Evolutionary conservation across 2,113 vertebrate species (phyloP), one percentile per base, ranked within the genome.

Genomic region (Euleptes europaea): DNA sequence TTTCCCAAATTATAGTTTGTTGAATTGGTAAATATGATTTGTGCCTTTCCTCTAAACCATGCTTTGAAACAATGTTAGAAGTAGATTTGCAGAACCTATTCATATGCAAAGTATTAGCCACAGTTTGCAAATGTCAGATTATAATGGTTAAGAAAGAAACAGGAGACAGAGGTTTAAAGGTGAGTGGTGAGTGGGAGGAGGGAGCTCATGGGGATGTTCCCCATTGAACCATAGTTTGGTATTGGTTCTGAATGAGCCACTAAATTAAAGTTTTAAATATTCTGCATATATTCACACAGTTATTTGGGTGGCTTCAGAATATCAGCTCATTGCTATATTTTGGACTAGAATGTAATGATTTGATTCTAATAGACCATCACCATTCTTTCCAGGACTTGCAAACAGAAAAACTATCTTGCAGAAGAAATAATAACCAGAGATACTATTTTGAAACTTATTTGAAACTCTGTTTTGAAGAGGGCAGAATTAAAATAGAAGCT

Each of bases 241-340:
- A 35, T 28, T 49, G 35, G 47, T 33, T 15, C 40, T 42, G 44
- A n/a, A 80, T 21, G 40, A 47, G 40, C 14, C 78, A 60, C 47
- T 23, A 40, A 49, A 84, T 84, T 42, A 40, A 63, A 83, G 71
- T 74, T 15, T 71, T 86, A 73, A 72, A 81, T 86, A 40, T 74
- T 90, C 54, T 82, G 73, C 69, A 70, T 44, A 79, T 38, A 26
- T 35, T 31, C 47, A 5, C 82, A 13, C 80, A 66, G 57, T 10
- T 85, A 49, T 66, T 17, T 85, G 23, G 7, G 28, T 44, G 17
- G 21, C 33, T 81, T 33, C 44, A 54, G 78, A 81, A 31, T 51
- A 66, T 80, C 65, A 51, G 13, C 12, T 51, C 17, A n/a, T 81
- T 70, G 40, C 60, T 66, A 47, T 5, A 65, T 44, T 82, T 69